phyloP scores from a whole-genome alignment of 1,140 invertebrate species.

The Ruditapes philippinarum region DNA sequence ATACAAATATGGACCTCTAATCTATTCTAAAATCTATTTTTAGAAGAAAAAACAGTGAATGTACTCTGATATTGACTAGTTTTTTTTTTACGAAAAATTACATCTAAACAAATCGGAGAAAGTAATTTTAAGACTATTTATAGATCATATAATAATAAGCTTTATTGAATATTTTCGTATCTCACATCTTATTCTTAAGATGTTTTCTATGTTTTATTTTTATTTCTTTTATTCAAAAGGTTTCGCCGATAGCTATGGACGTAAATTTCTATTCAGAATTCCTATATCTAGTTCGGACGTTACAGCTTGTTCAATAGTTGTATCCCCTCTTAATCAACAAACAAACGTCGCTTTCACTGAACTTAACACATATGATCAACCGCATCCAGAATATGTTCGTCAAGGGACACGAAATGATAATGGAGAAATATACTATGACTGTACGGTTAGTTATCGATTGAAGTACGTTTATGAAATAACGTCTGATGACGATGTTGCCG shows the following conservation, averaged over 20 bases:
- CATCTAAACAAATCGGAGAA: too few relatives aligned
- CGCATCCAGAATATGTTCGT: neutral
- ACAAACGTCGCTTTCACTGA: neutral
- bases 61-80: too few relatives aligned
- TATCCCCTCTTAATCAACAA: neutral
- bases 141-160: too few relatives aligned
- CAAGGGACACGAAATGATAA: neutral
- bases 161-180: too few relatives aligned
- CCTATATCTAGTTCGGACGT: neutral
- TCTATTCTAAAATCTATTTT: too few relatives aligned
- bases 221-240: too few relatives aligned
- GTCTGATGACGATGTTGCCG: conserved; percentile 37
- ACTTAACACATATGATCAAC: neutral
- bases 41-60: too few relatives aligned
- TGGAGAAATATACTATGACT: neutral
- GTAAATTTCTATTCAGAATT: conserved; percentile 2
- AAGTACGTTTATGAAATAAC: neutral
- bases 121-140: too few relatives aligned
- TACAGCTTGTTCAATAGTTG: neutral
- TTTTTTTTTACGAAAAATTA: too few relatives aligned
- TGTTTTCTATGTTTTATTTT: too few relatives aligned
- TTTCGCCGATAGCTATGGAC: conserved; percentile 25
- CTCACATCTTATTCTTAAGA: too few relatives aligned
- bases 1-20: too few relatives aligned
- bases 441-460: neutral